phyloP scores from a whole-genome alignment of 2,113 vertebrate genomes.

The Anoura caudifer region DNA sequence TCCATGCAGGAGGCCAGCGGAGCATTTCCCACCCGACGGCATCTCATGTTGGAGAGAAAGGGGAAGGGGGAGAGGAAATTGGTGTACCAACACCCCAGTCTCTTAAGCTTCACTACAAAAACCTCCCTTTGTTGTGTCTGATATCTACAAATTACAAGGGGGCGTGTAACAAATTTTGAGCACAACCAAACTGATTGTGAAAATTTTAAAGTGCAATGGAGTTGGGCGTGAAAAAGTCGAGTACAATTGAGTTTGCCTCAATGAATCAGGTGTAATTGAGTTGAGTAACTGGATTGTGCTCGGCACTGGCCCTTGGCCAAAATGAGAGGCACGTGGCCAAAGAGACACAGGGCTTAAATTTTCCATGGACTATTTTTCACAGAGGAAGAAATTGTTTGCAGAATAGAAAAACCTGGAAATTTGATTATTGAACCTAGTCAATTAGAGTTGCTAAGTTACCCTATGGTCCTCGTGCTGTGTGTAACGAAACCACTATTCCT shows the following conservation, averaged over 20 bases:
- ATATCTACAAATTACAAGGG: conserved; percentile 49
- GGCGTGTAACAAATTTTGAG: conserved; percentile 40
- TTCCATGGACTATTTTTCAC: conserved; percentile 33
- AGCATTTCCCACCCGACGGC: background rate
- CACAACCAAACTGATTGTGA: conserved; percentile 66
- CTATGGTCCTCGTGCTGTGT: background rate
- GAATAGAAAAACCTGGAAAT: background rate
- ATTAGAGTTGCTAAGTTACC: background rate
- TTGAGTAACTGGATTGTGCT: conserved; percentile 50
- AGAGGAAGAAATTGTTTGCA: background rate
- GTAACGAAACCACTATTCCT: background rate
- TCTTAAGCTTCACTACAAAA: background rate
- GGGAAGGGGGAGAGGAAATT: background rate
- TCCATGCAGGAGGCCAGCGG: rapidly evolving
- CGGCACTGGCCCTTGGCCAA: conserved; percentile 59
- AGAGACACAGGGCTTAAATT: conserved; percentile 24
- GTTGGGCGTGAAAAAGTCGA: conserved; percentile 57
- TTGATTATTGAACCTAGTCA: background rate
- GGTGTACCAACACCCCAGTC: background rate
- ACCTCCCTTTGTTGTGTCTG: background rate
- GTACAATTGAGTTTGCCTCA: conserved; percentile 69
- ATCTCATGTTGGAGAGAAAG: background rate
- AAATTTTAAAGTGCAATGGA: conserved; percentile 62
- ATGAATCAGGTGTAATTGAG: conserved; percentile 65
- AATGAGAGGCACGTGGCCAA: conserved; percentile 44